These are phyloP conservation scores for Halesus radiatus DNA, from an alignment of 1,140 invertebrate species.

Conservation along the genomic window DNA sequence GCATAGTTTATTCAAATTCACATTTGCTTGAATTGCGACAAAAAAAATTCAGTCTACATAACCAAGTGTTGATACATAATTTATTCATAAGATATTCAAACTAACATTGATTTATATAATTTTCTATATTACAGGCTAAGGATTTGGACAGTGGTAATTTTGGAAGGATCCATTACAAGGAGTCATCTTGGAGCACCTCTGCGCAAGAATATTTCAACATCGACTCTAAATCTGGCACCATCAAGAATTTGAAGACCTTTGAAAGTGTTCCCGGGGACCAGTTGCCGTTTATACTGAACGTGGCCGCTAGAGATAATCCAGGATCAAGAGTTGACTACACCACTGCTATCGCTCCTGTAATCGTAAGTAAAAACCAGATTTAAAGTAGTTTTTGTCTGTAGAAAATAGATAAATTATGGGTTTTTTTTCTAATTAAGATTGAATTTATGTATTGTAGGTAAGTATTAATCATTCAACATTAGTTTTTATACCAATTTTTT, in stretches of 20 bases:
- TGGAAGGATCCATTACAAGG: slow-evolving; percentile 81
- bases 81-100: too few relatives aligned
- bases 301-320: slow-evolving; percentile 84
- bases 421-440: too few relatives aligned
- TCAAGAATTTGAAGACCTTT: slow-evolving; percentile 80
- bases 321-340: slow-evolving; percentile 73
- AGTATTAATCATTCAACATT: too few relatives aligned
- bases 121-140: slow-evolving; percentile 72
- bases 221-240: slow-evolving; percentile 80
- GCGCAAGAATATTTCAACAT: slow-evolving; percentile 81
- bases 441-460: too few relatives aligned
- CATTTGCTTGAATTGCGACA: too few relatives aligned
- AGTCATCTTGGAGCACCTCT: slow-evolving; percentile 73
- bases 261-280: slow-evolving; percentile 74
- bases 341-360: slow-evolving; percentile 74
- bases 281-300: slow-evolving; percentile 81
- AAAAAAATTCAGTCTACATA: too few relatives aligned
- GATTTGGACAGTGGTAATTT: slow-evolving; percentile 87
- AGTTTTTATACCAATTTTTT: too few relatives aligned
- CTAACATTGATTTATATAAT: too few relatives aligned
- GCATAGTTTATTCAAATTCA: too few relatives aligned
- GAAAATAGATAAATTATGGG: too few relatives aligned
- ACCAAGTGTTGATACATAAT: too few relatives aligned
- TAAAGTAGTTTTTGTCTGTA: too few relatives aligned
- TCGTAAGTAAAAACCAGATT: slow-evolving; percentile 67